These are phyloP conservation scores for Platypus cylindrus DNA, from an alignment of 2,888 invertebrate genomes.

Conservation along the genomic window DNA sequence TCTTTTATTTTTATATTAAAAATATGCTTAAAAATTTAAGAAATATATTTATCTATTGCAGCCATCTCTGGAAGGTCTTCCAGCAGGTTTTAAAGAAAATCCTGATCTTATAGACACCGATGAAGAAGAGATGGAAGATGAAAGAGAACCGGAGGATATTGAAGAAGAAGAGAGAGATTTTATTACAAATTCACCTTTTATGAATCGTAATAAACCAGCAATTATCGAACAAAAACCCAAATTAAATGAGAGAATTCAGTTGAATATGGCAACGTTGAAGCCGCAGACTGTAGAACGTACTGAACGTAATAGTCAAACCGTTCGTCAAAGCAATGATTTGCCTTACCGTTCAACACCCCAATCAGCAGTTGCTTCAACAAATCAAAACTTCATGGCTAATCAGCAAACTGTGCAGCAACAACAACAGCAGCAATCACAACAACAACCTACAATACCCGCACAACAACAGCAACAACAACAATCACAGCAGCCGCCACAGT, in stretches of 20 bases:
- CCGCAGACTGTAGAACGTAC: no score
- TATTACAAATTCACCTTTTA: conserved; percentile 6
- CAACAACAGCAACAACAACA: conserved; percentile 1
- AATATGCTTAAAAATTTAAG: no score
- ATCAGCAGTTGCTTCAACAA: background rate
- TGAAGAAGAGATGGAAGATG: conserved; percentile 19
- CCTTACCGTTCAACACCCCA: background rate
- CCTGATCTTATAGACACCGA: conserved; percentile 23
- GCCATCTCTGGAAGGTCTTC: conserved; percentile 34
- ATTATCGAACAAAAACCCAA: background rate
- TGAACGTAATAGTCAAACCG: no score
- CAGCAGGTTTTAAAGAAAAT: conserved; percentile 29
- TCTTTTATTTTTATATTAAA: no score
- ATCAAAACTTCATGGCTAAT: no score
- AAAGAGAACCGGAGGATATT: conserved; percentile 14
- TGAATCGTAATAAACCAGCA: conserved; percentile 7
- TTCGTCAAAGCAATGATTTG: background rate
- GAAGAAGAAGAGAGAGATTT: conserved; percentile 9
- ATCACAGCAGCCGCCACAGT: conserved; percentile 1
- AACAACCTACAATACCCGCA: no score
- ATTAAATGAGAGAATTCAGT: no score
- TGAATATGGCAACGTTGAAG: no score
- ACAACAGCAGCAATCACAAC: background rate
- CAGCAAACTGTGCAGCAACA: conserved; percentile 2
- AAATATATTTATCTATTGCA: conserved; percentile 15